Conservation (phyloP, 2,888 invertebrate genomes). For the Coremacera marginata region DNA sequence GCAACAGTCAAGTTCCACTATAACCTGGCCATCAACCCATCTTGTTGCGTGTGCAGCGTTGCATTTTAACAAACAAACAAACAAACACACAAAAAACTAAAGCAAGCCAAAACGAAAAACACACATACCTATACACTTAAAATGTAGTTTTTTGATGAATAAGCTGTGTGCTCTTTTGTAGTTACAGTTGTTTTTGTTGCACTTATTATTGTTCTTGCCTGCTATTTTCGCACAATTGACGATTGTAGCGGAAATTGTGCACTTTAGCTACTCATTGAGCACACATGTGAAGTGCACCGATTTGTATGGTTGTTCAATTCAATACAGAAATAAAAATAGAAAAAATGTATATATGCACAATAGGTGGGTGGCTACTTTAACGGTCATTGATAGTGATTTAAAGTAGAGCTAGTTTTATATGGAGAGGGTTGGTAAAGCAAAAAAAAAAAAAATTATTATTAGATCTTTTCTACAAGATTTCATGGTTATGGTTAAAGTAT, state of each 20-base stretch:
- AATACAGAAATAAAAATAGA: background rate
- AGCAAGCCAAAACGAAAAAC: background rate
- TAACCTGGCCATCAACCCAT: background rate
- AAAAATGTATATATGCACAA: background rate
- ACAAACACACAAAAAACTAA: background rate
- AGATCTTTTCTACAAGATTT: no score
- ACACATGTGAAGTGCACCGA: background rate
- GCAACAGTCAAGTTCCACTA: background rate
- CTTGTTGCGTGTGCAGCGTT: background rate
- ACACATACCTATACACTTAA: background rate
- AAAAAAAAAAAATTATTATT: no score
- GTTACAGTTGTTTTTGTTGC: background rate
- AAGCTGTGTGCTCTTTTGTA: background rate
- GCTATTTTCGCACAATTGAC: constrained; percentile 22
- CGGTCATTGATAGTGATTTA: background rate
- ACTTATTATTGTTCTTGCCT: background rate
- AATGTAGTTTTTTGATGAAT: background rate
- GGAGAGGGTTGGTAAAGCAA: no score
- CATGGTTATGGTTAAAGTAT: no score
- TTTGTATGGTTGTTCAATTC: background rate
- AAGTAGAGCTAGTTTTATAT: no score
- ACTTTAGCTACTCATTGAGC: constrained; percentile 20
- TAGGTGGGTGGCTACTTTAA: background rate
- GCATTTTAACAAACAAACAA: constrained; percentile 3
- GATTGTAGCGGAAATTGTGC: constrained; percentile 22